Evolutionary conservation across 2,113 vertebrate species (phyloP), one percentile per base, ranked within the genome.

Genomic region (Planiliza haematocheilus): DNA sequence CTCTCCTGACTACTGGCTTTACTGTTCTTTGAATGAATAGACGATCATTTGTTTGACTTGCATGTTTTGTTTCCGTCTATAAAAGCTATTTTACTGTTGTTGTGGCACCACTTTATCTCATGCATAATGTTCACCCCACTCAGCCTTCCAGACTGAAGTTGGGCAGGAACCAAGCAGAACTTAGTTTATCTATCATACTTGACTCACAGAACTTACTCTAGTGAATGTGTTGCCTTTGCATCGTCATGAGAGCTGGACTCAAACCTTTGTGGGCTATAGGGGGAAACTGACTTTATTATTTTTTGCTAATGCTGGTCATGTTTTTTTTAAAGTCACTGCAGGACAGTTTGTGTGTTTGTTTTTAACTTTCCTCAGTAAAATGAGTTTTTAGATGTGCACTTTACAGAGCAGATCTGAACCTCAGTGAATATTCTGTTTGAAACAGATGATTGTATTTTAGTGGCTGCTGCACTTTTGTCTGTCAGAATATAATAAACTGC

Each of bases 211-310:
- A 50, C 45, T 68, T 51, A 3, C 30, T 48, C 2, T 39, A 55
- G 39, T 65, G 10, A 52, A 55, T 39, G 37, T 84, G 59, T 82
- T 63, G 24, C 65, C 37, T 66, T 56, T 77, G 73, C 45, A 1
- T 74, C 57, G 14, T 90, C 85, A 42, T 55, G 88, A 94, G 97
- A 98, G 96, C 96, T 83, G 96, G 97, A 93, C 96, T 98, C 96
- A 88, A 75, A 62, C 37, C 43, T 62, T 78, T 82, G 56, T 59
- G 30, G 72, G 69, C 36, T 64, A 75, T 75, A 53, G 67, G 63
- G 74, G 17, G 0, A 43, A 52, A 77, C 24, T 30, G 79, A 87
- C 60, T 72, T 74, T 86, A 69, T 55, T 41, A 65, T 71, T 62
- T 66, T 81, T 66, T 81, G 73, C 84, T 74, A 82, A 90, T 94